Evolutionary conservation across 2,888 invertebrate genomes (phyloP), one percentile per base, ranked within the genome.

Genomic region (Tipula helvola): DNA sequence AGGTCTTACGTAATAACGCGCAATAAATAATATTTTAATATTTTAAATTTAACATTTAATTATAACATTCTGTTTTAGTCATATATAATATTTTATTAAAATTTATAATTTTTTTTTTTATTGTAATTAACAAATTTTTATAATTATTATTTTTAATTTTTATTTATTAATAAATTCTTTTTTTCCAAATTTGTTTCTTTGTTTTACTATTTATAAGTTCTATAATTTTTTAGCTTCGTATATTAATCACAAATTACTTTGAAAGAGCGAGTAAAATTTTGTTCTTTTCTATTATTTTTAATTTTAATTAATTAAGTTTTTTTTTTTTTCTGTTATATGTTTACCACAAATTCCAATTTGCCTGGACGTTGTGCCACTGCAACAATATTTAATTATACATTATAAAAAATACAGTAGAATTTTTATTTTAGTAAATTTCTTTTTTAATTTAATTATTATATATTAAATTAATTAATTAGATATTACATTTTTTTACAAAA

Each of bases 241-340:
- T 42, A 44, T 85, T 41, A 86, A 86, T 86, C 86, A 86, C 86
- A 86, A 86, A 86, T 18, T 86, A 86, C 86, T 86, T 86, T 86
- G 86, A 86, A 86, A 86, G 86, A 86, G 86, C 86, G 86, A 71
- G 57, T 57, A 18, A 41, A 36, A 42, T 85, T 85, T 42, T 42
- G 28, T 16, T 85, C 10, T 85, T 41, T 39, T 39, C 39, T 39
- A 7, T 39, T 41, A n/a, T 85, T 85, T 85, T 85, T 85, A 13
- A 41, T 83, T 83, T 71, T 71, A 44, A 16, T 52, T 52, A 44
- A 44, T 52, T 52, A 52, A 52, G n/a, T 52, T 52, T 52, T 18
- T 28, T 28, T 28, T 28, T 28, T 28, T 1, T 28, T 28, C 1
- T 28, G 2, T 28, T 1, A 10, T 4, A 71, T 10, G 71, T 71